Evolutionary conservation across 2,113 vertebrate species (phyloP), one percentile per base, ranked within the genome.

Genomic region (Vanacampus margaritifer): DNA sequence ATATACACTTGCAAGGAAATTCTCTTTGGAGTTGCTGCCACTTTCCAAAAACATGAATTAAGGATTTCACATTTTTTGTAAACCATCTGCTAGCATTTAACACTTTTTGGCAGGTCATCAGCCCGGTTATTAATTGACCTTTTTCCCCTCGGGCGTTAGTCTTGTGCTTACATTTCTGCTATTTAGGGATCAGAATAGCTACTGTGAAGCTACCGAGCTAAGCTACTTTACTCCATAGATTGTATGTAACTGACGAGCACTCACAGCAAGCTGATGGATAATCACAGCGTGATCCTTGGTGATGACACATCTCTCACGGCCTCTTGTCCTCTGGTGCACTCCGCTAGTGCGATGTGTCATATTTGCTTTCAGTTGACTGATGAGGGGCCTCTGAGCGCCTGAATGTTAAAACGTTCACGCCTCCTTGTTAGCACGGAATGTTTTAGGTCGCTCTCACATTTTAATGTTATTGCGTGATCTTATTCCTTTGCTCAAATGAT

Each of bases 171-270:
- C 19, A 8, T 37, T n/a, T 32, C 59, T 32, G 61, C 23, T 63
- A 43, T 68, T 60, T 6, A 67, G 70, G 32, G 68, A 62, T 41
- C 60, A 0, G 2, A 66, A 72, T 32, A 32, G 28, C 28, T 32
- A 32, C 28, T 32, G 28, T 32, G 53, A 43, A 57, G 65, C 2
- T 3, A 54, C 67, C 58, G 5, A 77, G 71, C 64, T 77, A 32
- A 32, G 28, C 28, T 32, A 32, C 79, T 84, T 82, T 84, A 85
- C 26, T 70, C 45, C 1, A 32, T 56, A 17, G 50, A 24, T 9
- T 53, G 17, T 1, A 48, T 48, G 71, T 57, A 56, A 17, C 45
- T 46, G 37, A 61, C 67, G 64, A 75, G 14, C 64, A 57, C 76
- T 76, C 62, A 41, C 32, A 56, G 48, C 48, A 26, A 56, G 62